Base-by-base conservation (phyloP, 64 coral and sea anemone genomes). In the Dendronephthya gigantea region DNA sequence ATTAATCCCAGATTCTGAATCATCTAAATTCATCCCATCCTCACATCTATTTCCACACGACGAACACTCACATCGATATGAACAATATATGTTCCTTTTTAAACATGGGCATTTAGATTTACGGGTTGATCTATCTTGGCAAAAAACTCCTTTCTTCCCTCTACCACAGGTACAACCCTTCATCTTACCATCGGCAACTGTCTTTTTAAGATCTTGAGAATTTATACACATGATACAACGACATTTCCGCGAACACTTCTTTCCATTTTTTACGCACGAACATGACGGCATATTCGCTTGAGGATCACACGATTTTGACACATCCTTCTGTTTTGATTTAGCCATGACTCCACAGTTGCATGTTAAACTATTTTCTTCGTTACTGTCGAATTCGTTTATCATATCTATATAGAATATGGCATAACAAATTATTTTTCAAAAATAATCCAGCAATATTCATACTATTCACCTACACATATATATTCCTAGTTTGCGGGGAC, bases 31-130 rank as follows among this genome's bases (percentile, higher is more conserved):
- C 4, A 25, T n/a, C 23, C 7, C 35, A 38, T 86, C 85, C 13
- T 37, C 22, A 38, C 30, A 9, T 38, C 16, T 86, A 27, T 86
- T 86, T 16, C 59, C 51, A 40, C 84, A 86, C 30, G 29, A 50
- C 16, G 59, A 36, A 68, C 84, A 86, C 31, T 56, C 68, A 39
- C 84, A 86, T 14, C 25, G 8, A 23, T 1, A 27, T 35, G 50
- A 38, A 34, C 84, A 86, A 38, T 86, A 39, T 40, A 19, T 35
- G 19, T 62, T 62, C 16, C 35, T 68, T 28, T 51, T 48, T 39
- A 86, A 39, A 86, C 84, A 86, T 15, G 84, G 84, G 39, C 84
- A 86, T 39, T 51, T 86, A 7, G 84, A 86, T 38, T 86, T 86
- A 35, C 84, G 65, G n/a, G n/a, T n/a, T 23, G 16, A 55, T 0